Evolutionary conservation across 2,888 invertebrate species (phyloP), one percentile per base, ranked within the genome.

Genomic region (Acleris sparsana): DNA sequence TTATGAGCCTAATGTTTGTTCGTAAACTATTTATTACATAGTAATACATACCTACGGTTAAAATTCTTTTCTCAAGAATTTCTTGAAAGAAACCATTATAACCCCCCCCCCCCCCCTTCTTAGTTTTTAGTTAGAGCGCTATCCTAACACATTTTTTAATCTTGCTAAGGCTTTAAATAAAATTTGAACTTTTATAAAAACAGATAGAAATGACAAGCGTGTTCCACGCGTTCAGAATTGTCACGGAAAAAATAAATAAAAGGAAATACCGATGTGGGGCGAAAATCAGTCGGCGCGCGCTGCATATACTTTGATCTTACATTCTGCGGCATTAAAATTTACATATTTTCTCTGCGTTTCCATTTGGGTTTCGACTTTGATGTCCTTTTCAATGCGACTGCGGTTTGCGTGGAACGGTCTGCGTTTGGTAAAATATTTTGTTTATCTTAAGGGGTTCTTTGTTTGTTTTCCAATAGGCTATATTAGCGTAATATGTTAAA

Each of bases 341-440:
- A 91, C 92, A 92, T 92, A 91, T 87, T 86, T 87, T 82, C 83
- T 75, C 73, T 75, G 71, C 73, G 76, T 82, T 80, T 82, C 82
- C 84, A 85, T 91, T 89, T 85, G 83, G 77, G 69, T 82, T 82
- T 74, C 76, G 77, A 78, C 89, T 92, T 92, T 91, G 91, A 91
- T 89, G 87, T 89, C 79, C 82, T 83, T 84, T 82, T 76, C 80
- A 76, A 79, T 80, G 84, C 71, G 82, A 80, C 79, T 80, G 76
- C 76, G 77, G 81, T 77, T 72, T 72, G 70, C 62, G 69, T 59
- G 73, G 75, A 79, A 83, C 78, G 80, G 82, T 80, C 71, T 63
- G 64, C 46, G 46, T 46, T 65, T 67, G 60, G 63, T 69, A 65
- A 69, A 68, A 67, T 62, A 62, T 63, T 62, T 64, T 59, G 59